phyloP scores from a whole-genome alignment of 2,888 invertebrate species.

The Amphimallon solstitiale region DNA sequence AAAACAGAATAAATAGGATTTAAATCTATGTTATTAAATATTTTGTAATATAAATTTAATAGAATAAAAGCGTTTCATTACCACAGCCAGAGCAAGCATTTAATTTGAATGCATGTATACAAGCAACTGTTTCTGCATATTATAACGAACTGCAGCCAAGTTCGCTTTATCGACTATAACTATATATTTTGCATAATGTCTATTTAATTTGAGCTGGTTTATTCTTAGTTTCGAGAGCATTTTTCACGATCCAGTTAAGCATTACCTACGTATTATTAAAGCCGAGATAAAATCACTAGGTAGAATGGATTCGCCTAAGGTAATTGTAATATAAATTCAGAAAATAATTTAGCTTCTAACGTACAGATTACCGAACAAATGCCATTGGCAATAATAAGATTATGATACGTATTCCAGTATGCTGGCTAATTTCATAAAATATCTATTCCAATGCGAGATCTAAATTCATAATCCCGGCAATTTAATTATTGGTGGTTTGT shows the following conservation, averaged over 20 bases:
- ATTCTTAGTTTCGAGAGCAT: neutral
- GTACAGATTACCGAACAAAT: slow-evolving; percentile 30
- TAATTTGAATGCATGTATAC: too few species aligned
- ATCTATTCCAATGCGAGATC: neutral
- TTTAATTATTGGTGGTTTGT: too few species aligned
- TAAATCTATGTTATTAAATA: too few species aligned
- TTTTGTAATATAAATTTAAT: too few species aligned
- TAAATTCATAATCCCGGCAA: too few species aligned
- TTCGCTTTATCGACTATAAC: neutral
- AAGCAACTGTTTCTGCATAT: too few species aligned
- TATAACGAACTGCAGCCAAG: too few species aligned
- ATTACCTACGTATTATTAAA: slow-evolving; percentile 1
- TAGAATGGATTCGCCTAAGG: slow-evolving; percentile 22
- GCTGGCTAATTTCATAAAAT: neutral
- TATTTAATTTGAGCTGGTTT: slow-evolving; percentile 2
- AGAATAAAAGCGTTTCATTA: too few species aligned
- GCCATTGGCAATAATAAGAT: slow-evolving; percentile 6
- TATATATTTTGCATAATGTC: slow-evolving; percentile 5
- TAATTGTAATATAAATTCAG: slow-evolving; percentile 33
- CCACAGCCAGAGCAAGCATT: too few species aligned
- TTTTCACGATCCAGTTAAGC: neutral
- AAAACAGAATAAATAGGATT: too few species aligned
- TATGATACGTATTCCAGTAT: slow-evolving; percentile 1
- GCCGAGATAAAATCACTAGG: slow-evolving; percentile 27
- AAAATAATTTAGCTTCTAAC: slow-evolving; percentile 36